Evolutionary conservation across 2,797 vertebrate genomes (phyloP), one percentile per base, ranked within the genome.

Genomic region (Champsocephalus esox): DNA sequence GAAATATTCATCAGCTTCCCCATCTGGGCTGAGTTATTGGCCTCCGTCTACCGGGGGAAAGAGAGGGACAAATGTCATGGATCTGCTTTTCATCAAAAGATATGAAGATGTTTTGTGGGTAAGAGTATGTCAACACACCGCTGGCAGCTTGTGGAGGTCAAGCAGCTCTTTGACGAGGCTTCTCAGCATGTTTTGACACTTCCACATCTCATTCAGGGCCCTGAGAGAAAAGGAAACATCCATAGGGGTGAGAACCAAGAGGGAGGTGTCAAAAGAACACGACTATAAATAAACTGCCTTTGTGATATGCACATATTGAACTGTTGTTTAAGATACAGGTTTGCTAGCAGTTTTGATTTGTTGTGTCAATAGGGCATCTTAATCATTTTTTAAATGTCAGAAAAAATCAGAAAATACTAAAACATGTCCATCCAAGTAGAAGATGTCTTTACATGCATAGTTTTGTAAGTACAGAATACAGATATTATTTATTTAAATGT

Each of bases 151-250:
- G 91, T 99, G 98, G 64, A 99, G 96, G 89, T 99, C 98, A 84
- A 99, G 87, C 17, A 99, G 93, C 87, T 99, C 98, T 78, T 98
- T 96, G 65, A 99, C 97, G 0, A 99, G 97, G 81, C 97, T 96
- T 92, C 98, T 95, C 62, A 99, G 94, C 97, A 98, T 98, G 91
- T 99, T 99, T 94, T 99, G 98, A 95, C 98, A 99, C 92, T 99
- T 99, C 98, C 98, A 99, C 98, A 99, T 99, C 92, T 99, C 98
- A 91, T 99, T 99, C 82, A 99, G 92, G 50, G 98, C 98, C 94
- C 98, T 99, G 89, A 49, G 82, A 87, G 84, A 65, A 82, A 67
- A 79, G 12, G 79, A 66, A 38, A 46, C 6, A 73, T 0, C 16
- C 13, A 48, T 12, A 21, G 4, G 63, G 10, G 64, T 3, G 9